Evolutionary conservation across 2,113 vertebrate species (phyloP), one percentile per base, ranked within the genome.

Genomic region (Acanthisitta chloris): DNA sequence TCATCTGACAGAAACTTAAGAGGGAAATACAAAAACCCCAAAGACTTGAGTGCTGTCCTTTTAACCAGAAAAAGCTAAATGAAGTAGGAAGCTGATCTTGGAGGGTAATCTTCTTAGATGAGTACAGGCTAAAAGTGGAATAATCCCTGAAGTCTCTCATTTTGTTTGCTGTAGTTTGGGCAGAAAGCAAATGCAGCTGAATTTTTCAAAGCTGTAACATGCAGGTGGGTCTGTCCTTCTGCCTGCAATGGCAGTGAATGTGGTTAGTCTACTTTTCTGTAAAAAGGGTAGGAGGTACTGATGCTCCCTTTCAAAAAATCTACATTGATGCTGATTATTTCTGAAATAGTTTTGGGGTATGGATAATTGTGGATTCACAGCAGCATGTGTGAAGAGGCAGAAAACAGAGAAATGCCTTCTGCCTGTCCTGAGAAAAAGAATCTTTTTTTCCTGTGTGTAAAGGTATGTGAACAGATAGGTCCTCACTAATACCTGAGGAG

Each of bases 121-220:
- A 91, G 76, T 80, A 81, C 81, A 86, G 15, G 90, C 95, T 97
- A 96, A 97, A 97, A 94, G 94, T 91, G 84, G 95, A 95, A 95
- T 93, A 96, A 97, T 96, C 93, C 92, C 93, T 10, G 65, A 89
- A 73, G 88, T 79, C 70, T 91, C 48, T 94, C 42, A 65, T 85
- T 90, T 96, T 78, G n/a, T 92, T 90, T 91, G 46, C 67, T 91
- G 74, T 81, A 90, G n/a, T 96, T 92, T 92, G 84, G 80, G 52
- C 46, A 88, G 72, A 88, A 88, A 94, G 58, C 70, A 85, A 90
- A 84, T 29, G 72, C 36, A 92, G 58, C 49, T 87, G 55, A 88
- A n/a, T 67, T 87, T 93, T 86, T 82, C 82, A 67, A 81, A 90
- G 55, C 58, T 91, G n/a, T 66, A 62, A 88, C 6, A 28, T 55